These are phyloP conservation scores for Amiota minor DNA, from an alignment of 2,888 invertebrate species.

Conservation along the genomic window DNA sequence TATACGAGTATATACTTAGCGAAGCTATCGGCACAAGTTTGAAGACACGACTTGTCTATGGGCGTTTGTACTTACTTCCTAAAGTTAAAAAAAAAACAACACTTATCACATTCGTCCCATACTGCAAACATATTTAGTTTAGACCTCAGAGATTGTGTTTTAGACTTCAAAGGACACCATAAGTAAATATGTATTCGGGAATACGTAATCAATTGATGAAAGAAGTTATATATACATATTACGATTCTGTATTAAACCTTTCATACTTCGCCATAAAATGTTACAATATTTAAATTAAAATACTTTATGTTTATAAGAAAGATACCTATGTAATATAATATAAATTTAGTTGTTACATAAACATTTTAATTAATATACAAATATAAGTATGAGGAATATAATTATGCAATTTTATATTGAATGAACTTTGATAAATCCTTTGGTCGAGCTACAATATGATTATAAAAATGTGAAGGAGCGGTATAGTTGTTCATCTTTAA, in stretches of 20 bases:
- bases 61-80: no score
- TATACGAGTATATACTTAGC: background rate
- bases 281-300: background rate
- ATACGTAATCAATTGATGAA: conserved; percentile 17
- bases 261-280: conserved; percentile 18
- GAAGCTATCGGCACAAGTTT: no score
- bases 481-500: no score
- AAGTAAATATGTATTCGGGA: conserved; percentile 13
- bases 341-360: conserved; percentile 27
- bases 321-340: conserved; percentile 9
- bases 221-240: conserved; percentile 16
- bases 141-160: background rate
- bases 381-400: background rate
- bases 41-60: no score
- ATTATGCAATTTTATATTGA: background rate
- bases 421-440: background rate
- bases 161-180: background rate
- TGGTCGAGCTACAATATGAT: no score
- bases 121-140: no score
- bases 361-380: conserved; percentile 20
- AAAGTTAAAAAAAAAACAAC: no score
- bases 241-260: conserved; percentile 20
- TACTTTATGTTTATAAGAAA: conserved; percentile 24
- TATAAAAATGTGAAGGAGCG: no score
- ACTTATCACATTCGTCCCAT: no score